These are phyloP conservation scores for Cloeon dipterum DNA, from an alignment of 2,888 invertebrate species.

Conservation along the genomic window DNA sequence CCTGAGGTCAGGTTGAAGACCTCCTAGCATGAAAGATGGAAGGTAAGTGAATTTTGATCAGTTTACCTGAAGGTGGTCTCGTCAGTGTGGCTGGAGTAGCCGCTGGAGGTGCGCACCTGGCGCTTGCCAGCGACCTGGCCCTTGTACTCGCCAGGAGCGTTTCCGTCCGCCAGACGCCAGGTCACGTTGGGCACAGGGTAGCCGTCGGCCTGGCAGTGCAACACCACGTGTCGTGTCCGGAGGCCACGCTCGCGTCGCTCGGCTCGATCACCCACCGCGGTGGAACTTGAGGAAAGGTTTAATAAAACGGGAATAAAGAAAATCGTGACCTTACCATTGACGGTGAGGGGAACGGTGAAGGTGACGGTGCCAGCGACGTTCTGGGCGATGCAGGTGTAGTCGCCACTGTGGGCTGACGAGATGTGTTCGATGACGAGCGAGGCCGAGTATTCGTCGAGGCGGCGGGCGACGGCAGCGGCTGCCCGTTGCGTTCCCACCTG, in stretches of 20 bases:
- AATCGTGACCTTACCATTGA: conserved; percentile 60
- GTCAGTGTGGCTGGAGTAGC: conserved; percentile 64
- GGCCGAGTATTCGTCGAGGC: conserved; percentile 58
- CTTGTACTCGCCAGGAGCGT: conserved; percentile 53
- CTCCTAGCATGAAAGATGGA: too few species aligned
- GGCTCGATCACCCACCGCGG: conserved; percentile 78
- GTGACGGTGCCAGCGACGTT: conserved; percentile 63
- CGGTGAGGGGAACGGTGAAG: conserved; percentile 56
- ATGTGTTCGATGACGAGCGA: conserved; percentile 69
- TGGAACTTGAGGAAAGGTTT: too few species aligned
- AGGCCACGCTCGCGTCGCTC: conserved; percentile 54
- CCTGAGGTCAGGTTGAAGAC: too few species aligned
- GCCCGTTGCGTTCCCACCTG: conserved; percentile 76
- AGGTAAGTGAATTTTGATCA: too few species aligned
- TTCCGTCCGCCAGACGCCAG: conserved; percentile 70
- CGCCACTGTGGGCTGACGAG: conserved; percentile 64
- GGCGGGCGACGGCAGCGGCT: conserved; percentile 31
- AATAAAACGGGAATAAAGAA: too few species aligned
- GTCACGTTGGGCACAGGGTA: conserved; percentile 72
- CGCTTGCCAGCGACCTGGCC: conserved; percentile 32
- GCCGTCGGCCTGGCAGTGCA: conserved; percentile 79
- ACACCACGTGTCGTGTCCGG: conserved; percentile 58
- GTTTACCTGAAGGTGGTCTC: conserved; percentile 61
- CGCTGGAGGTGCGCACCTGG: conserved; percentile 54
- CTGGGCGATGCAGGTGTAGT: conserved; percentile 77